These are phyloP conservation scores for Zaprionus inermis DNA, from an alignment of 1,140 invertebrate genomes.

Conservation along the genomic window DNA sequence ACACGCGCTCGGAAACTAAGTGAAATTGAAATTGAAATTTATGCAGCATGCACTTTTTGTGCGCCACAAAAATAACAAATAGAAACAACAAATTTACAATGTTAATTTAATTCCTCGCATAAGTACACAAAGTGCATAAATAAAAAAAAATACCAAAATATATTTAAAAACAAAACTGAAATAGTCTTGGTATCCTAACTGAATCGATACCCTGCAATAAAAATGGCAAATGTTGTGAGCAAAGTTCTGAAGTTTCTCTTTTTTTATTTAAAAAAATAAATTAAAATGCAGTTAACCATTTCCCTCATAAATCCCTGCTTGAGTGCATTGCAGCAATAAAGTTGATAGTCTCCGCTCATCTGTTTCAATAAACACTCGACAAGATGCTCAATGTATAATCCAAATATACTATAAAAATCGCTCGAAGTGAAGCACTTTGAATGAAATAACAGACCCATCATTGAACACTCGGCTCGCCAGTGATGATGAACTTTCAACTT, in stretches of 20 bases:
- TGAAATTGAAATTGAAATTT: conserved; percentile 57
- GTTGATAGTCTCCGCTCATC: neutral
- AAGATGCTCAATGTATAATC: neutral
- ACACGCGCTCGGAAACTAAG: conserved; percentile 33
- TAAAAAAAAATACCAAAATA: neutral
- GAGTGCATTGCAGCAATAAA: neutral
- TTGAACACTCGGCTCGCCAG: conserved; percentile 1
- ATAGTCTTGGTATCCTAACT: conserved; percentile 12
- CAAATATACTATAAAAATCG: conserved; percentile 13
- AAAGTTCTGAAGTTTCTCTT: no score
- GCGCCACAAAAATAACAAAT: conserved; percentile 23
- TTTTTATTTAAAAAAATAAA: neutral
- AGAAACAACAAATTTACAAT: conserved; percentile 16
- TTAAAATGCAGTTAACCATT: no score
- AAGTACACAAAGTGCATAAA: conserved; percentile 10
- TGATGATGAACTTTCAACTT: conserved; percentile 28
- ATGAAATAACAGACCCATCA: conserved; percentile 9
- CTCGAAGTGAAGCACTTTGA: conserved; percentile 7
- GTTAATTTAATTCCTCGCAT: conserved; percentile 8
- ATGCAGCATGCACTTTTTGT: conserved; percentile 31
- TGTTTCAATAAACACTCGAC: conserved; percentile 9
- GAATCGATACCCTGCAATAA: neutral
- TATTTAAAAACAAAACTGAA: conserved; percentile 11
- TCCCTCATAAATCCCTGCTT: neutral
- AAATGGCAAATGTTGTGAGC: conserved; percentile 31